phyloP scores from a whole-genome alignment of 2,113 vertebrate genomes.

The Empidonax alnorum region DNA sequence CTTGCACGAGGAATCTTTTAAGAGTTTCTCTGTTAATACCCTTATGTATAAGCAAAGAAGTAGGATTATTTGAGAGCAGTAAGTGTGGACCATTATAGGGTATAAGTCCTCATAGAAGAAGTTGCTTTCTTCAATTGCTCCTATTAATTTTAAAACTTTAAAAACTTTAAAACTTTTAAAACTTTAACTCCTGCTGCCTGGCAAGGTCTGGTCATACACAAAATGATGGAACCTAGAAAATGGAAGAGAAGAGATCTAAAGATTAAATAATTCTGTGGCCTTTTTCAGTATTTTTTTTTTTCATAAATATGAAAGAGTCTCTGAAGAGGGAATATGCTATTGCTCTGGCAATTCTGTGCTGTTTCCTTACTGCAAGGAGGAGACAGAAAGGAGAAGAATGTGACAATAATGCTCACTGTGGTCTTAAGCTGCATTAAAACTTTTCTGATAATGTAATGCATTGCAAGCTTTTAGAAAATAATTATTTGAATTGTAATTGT shows the following conservation, averaged over 20 bases:
- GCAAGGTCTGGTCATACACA: not conserved
- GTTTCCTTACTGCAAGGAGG: not conserved
- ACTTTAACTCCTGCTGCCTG: not conserved
- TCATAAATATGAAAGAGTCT: not conserved
- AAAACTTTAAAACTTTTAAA: too few relatives aligned
- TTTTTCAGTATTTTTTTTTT: not conserved
- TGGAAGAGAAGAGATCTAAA: not conserved
- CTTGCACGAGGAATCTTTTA: not conserved
- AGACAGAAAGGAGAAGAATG: not conserved
- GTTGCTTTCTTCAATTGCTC: not conserved
- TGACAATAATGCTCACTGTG: fast-evolving
- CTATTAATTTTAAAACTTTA: not conserved
- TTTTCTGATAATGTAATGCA: not conserved
- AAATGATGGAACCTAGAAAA: not conserved
- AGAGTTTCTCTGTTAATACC: not conserved
- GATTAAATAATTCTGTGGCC: not conserved
- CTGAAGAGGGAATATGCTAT: not conserved
- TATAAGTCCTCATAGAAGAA: not conserved
- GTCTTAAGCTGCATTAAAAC: not conserved
- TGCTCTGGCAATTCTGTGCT: not conserved
- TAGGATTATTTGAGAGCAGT: not conserved
- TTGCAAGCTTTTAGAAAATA: not conserved
- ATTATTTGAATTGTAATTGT: not conserved
- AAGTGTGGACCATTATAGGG: not conserved
- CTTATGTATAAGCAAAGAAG: not conserved